Evolutionary conservation across 35 echinoderm and acorn worm genomes (phyloP), one percentile per base, ranked within the genome.

Genomic region (Apostichopus parvimensis): DNA sequence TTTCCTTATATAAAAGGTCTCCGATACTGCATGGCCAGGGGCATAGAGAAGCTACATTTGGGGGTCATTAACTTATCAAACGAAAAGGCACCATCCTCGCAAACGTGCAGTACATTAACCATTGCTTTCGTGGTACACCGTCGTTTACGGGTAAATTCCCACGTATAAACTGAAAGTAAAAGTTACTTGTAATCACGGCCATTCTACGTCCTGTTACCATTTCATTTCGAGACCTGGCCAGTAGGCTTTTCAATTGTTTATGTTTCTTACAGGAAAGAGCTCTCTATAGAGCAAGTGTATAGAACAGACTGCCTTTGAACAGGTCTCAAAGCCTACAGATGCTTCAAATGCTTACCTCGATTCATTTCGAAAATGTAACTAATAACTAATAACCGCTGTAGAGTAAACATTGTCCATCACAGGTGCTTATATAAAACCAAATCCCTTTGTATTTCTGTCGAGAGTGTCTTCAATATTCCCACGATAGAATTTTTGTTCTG

Each of bases 131-230:
- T 45, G 34, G 34, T 45, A 45, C 34, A 45, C 34, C 34, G 21
- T 75, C 2, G 71, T 13, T 18, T 22, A 22, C 20, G 17, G 6
- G 15, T 20, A 75, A 75, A 7, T 75, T 75, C 71, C 81, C 54
- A 84, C 54, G 81, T 53, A 58, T 58, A 24, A 84, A 56, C 20
- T 59, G 81, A 84, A 84, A 84, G 81, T 58, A 84, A 84, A 84
- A 84, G 81, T 84, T n/a, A 58, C 81, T 18, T n/a, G 53, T 56
- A 58, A 84, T 22, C 71, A 75, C 71, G n/a, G 81, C 81, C 56
- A 58, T 23, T 18, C 81, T 59, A 25, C 56, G 57, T 84, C 81
- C 81, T 84, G 81, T 84, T 84, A 59, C 21, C 81, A 84, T 57
- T 84, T 58, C 81, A 9, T 84, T 84, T 84, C 81, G 22, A 84